These are phyloP conservation scores for Hydrotaea diabolus DNA, from an alignment of 2,888 invertebrate species.

Conservation along the genomic window DNA sequence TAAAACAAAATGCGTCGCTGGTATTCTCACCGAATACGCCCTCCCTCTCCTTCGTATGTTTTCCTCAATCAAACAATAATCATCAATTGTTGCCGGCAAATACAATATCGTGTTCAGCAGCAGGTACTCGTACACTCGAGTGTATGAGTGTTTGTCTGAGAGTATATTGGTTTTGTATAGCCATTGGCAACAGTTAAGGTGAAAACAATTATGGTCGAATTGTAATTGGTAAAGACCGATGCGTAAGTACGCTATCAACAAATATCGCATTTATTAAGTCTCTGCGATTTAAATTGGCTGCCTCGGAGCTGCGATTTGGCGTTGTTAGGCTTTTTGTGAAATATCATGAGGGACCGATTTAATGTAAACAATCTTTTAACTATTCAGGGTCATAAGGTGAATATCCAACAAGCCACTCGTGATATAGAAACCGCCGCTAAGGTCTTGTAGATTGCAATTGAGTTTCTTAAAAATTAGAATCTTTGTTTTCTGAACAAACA, in stretches of 20 bases:
- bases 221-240: not conserved
- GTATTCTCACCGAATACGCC: not conserved
- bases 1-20: conserved; percentile 10
- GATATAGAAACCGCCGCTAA: too few relatives aligned
- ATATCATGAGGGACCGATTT: too few relatives aligned
- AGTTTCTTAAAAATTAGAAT: too few relatives aligned
- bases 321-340: too few relatives aligned
- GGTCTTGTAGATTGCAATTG: too few relatives aligned
- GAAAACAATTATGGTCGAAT: conserved; percentile 14
- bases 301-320: too few relatives aligned
- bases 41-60: conserved; percentile 5
- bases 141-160: not conserved
- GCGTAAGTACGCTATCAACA: not conserved
- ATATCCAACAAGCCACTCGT: too few relatives aligned
- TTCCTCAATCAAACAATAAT: conserved; percentile 1
- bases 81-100: not conserved
- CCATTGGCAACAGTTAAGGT: conserved; percentile 53
- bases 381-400: too few relatives aligned
- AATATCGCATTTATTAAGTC: too few relatives aligned
- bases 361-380: too few relatives aligned
- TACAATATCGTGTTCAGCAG: not conserved
- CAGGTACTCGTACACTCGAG: not conserved
- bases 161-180: conserved; percentile 36
- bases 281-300: too few relatives aligned
- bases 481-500: too few relatives aligned